Conservation (phyloP, 1,140 invertebrate species). For the Dreissena polymorpha region DNA sequence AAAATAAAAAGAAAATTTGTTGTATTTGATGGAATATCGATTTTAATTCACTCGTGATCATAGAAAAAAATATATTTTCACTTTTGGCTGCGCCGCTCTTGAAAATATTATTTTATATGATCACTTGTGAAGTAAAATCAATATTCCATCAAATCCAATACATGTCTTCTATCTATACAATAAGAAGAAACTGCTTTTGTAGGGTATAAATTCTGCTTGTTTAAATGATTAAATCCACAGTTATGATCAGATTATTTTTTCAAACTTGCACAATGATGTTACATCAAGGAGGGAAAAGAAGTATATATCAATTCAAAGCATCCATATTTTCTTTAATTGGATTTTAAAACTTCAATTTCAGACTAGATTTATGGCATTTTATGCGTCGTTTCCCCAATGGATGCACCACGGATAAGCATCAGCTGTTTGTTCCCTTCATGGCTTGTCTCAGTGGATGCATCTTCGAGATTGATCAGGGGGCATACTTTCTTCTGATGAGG, state of each 20-base stretch:
- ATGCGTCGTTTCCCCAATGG: constrained; percentile 60
- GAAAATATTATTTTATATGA: too few relatives aligned
- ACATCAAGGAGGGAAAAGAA: not conserved
- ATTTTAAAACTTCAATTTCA: constrained; percentile 24
- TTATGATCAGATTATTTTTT: not conserved
- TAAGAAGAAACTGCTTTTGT: not conserved
- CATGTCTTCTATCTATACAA: too few relatives aligned
- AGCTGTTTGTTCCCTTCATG: constrained; percentile 63
- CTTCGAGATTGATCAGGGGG: constrained; percentile 59
- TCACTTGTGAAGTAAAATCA: too few relatives aligned
- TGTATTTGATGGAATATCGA: too few relatives aligned
- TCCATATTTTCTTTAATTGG: constrained; percentile 16
- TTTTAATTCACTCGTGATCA: too few relatives aligned
- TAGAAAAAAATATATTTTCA: too few relatives aligned
- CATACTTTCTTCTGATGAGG: constrained; percentile 47
- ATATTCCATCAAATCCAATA: too few relatives aligned
- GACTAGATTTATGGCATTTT: constrained; percentile 66
- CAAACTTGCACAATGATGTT: not conserved
- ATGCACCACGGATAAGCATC: constrained; percentile 57
- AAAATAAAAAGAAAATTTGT: too few relatives aligned
- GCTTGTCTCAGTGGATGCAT: constrained; percentile 59
- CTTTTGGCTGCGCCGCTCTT: too few relatives aligned
- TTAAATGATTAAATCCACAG: not conserved
- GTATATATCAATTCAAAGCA: not conserved
- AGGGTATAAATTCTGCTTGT: not conserved